These are phyloP conservation scores for Drosophila lacicola DNA, from an alignment of 2,888 invertebrate genomes.

Conservation along the genomic window DNA sequence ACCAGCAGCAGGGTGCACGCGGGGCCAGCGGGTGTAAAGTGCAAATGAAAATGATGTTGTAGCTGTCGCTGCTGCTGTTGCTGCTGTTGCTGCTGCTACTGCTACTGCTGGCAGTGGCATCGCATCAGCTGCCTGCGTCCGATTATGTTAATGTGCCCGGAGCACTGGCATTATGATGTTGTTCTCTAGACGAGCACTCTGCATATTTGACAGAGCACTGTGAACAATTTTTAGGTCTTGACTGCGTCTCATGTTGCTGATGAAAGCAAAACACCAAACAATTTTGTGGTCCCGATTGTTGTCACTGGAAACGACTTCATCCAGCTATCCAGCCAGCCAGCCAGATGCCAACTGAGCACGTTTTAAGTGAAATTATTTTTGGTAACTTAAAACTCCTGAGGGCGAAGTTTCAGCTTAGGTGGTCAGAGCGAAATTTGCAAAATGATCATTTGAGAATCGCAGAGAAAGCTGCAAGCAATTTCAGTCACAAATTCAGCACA, in stretches of 20 bases:
- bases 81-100: slow-evolving; percentile 16
- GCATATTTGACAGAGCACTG: slow-evolving; percentile 65
- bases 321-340: not conserved
- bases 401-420: not conserved
- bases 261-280: slow-evolving; percentile 49
- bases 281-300: slow-evolving; percentile 53
- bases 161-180: slow-evolving; percentile 74
- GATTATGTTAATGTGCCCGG: slow-evolving; percentile 75
- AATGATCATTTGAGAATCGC: slow-evolving; percentile 20
- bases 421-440: slow-evolving; percentile 11
- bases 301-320: slow-evolving; percentile 37
- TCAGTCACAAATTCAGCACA: slow-evolving; percentile 20
- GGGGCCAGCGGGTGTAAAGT: slow-evolving; percentile 39
- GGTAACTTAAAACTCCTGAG: slow-evolving; percentile 8
- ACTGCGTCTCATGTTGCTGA: slow-evolving; percentile 32
- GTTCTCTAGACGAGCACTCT: slow-evolving; percentile 71
- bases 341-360: slow-evolving; percentile 32
- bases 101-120: slow-evolving; percentile 41
- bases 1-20: not conserved
- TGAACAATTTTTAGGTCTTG: slow-evolving; percentile 24
- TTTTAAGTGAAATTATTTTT: slow-evolving; percentile 18
- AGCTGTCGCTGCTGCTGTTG: slow-evolving; percentile 18
- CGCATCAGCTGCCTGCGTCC: slow-evolving; percentile 56
- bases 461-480: slow-evolving; percentile 17
- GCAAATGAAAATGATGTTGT: slow-evolving; percentile 74